Percentiles rank a stretch among this genome's conserved stretches.
These are phyloP conservation scores for Spermophilus dauricus DNA, from an alignment of 2,113 vertebrate genomes.

Conservation along the genomic window DNA sequence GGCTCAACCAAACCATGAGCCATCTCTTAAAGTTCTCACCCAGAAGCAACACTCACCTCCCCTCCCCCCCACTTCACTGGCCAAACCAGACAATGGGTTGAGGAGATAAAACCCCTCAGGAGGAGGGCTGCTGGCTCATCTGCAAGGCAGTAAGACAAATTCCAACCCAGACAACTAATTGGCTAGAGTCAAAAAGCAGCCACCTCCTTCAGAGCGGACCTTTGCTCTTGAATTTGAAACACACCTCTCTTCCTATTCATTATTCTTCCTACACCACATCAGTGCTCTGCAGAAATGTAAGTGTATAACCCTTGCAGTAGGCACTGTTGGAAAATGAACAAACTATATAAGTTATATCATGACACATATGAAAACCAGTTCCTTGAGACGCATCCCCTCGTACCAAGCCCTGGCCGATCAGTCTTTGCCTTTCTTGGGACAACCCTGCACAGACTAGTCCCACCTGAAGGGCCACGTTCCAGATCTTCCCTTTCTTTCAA, in stretches of 20 bases:
- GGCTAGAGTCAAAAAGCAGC: not conserved
- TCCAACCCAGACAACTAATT: not conserved
- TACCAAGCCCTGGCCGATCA: not conserved
- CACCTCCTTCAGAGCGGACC: not conserved
- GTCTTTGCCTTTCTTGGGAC: not conserved
- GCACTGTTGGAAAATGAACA: not conserved
- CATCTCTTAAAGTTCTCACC: not conserved
- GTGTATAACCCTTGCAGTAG: not conserved
- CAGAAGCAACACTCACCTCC: not conserved
- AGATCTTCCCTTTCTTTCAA: not conserved
- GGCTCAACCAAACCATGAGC: not conserved
- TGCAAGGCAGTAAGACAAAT: not conserved
- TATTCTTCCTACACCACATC: not conserved
- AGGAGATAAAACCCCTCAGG: not conserved
- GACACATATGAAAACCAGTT: not conserved
- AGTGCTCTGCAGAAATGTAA: not conserved
- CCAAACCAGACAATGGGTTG: not conserved
- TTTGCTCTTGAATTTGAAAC: not conserved
- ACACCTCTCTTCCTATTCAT: not conserved
- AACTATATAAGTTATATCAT: not conserved
- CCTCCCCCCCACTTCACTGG: not conserved
- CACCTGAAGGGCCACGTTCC: not conserved
- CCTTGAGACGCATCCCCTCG: not conserved
- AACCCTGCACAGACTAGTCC: not conserved
- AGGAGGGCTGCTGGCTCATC: not conserved